Evolutionary conservation across 1,140 invertebrate genomes (phyloP), one percentile per base, ranked within the genome.

Genomic region (Diorhabda carinulata): DNA sequence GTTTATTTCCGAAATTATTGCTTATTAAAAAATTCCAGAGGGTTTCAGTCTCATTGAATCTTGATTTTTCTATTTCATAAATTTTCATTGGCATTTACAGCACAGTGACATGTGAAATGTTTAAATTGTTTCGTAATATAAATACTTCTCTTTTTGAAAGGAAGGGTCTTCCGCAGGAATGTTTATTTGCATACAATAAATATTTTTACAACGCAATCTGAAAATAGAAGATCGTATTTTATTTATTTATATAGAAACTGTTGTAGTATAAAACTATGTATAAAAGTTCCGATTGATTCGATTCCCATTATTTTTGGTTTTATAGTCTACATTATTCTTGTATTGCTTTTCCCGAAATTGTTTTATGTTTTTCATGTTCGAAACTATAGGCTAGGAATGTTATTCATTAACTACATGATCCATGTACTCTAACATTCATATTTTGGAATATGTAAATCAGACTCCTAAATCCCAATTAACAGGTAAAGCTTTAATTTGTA

Each of bases 31-130:
- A 47, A 61, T 45, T 10, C 62, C 10, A 43, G 42, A 52, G 47
- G 2, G 47, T n/a, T 52, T 52, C 47, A n/a, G 4, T 52, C 3
- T 52, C 47, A 52, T 6, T 52, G 47, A 52, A 52, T 25, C 25
- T 25, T 25, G 47, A 8, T 52, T 52, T 52, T 52, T 52, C 47
- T n/a, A 52, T n/a, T 3, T 52, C 47, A n/a, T 6, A 52, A 52
- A 52, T 8, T 52, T 52, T 52, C 47, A 52, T 52, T 52, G 47
- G 47, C 47, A 4, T 52, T 4, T 52, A 52, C 47, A 10, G 43
- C 44, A 45, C 63, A 64, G 63, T 64, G 63, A 64, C 45, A 64
- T 52, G 56, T 64, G 8, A 47, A 64, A 56, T 64, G 63, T 64
- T 64, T 64, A 40, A 47, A 47, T 64, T 40, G 25, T 56, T 64